These are phyloP conservation scores for Alectoris magna DNA, from an alignment of 2,797 vertebrate genomes.

Conservation along the genomic window DNA sequence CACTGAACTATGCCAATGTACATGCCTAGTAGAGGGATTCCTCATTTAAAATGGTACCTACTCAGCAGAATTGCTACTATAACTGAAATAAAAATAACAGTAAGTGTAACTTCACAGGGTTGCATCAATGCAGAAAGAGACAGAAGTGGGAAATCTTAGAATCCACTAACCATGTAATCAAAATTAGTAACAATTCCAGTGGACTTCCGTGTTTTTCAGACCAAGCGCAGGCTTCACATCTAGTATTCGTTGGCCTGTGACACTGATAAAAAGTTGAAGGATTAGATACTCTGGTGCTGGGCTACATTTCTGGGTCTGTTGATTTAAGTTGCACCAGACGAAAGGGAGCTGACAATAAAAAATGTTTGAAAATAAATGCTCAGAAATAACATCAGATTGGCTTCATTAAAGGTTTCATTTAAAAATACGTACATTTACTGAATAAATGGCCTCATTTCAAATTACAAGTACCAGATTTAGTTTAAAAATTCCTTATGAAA, in stretches of 20 bases:
- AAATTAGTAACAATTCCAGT: background rate
- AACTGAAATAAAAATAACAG: no score
- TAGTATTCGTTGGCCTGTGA: background rate
- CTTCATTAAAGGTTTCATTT: background rate
- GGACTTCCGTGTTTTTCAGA: background rate
- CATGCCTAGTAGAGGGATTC: background rate
- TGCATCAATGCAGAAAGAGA: background rate
- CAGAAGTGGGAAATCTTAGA: background rate
- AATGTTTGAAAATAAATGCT: background rate
- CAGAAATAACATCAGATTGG: background rate
- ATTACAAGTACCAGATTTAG: background rate
- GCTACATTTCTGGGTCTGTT: background rate
- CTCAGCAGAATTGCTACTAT: background rate
- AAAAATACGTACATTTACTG: background rate
- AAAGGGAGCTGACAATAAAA: background rate
- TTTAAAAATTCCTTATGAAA: background rate
- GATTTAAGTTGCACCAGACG: background rate
- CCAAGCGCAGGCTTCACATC: fast-evolving
- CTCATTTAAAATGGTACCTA: background rate
- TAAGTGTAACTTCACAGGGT: background rate
- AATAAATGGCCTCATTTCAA: background rate
- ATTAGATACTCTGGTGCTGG: background rate
- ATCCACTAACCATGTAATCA: background rate
- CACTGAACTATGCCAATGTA: background rate
- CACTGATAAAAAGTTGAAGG: background rate